Percentiles rank a stretch among this genome's conserved stretches.
phyloP scores from a whole-genome alignment of 2,888 invertebrate genomes.

The Cephus sareptanus region DNA sequence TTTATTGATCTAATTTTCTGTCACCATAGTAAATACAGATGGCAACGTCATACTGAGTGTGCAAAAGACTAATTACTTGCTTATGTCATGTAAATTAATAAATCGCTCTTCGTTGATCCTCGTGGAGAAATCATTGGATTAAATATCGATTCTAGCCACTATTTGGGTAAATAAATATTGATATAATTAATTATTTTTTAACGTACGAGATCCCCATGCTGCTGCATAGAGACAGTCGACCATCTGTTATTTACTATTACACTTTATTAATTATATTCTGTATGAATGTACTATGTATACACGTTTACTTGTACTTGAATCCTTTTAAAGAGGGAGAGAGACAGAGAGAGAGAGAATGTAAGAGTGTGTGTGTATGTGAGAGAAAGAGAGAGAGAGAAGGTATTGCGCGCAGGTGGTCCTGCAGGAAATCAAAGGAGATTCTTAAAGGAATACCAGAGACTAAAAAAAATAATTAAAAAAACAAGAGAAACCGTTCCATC shows the following conservation, averaged over 20 bases:
- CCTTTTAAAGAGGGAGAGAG: not conserved
- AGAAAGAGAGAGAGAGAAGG: not conserved
- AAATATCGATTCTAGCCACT: not conserved
- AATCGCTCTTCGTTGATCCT: not conserved
- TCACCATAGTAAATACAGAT: constrained; percentile 42
- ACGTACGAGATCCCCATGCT: not conserved
- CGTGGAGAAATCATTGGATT: not conserved
- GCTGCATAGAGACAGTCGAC: constrained; percentile 11
- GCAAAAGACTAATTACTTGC: not conserved
- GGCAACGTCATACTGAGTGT: constrained; percentile 18
- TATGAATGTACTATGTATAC: constrained; percentile 42
- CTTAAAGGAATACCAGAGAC: not conserved
- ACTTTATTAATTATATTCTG: constrained; percentile 35
- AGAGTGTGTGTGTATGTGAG: not conserved
- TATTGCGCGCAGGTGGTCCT: not conserved
- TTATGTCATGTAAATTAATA: not conserved
- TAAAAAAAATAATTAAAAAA: not conserved
- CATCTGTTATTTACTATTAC: constrained; percentile 36
- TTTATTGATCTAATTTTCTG: constrained; percentile 40
- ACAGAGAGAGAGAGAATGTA: not conserved
- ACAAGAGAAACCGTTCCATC: not conserved
- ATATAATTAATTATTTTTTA: not conserved
- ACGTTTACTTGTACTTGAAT: constrained; percentile 26
- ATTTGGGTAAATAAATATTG: not conserved
- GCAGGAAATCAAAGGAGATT: not conserved